Evolutionary conservation across 2,888 invertebrate species (phyloP), one percentile per base, ranked within the genome.

Genomic region (Phorcus lineatus): DNA sequence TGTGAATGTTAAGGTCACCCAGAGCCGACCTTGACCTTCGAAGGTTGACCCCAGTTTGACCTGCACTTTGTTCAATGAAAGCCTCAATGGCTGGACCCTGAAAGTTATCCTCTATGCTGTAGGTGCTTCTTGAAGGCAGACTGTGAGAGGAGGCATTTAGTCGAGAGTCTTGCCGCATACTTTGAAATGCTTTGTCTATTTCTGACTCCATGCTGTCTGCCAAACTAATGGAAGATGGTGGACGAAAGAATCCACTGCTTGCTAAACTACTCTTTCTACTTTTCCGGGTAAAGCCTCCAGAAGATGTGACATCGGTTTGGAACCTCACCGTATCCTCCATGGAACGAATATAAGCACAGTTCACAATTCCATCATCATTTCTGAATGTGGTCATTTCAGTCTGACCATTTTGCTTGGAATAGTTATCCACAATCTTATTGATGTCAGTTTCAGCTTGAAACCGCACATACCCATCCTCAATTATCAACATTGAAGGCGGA

Each of bases 391-490:
- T 47, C 81, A 85, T 62, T 84, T 85, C 79, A 80, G 84, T 16
- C 74, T 75, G 54, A 82, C 83, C 9, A 70, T n/a, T 31, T 4
- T 52, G 36, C 24, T 77, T 77, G 17, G 67, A 54, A 57, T 74
- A 74, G 31, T 66, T 67, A 55, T 76, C 83, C 3, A 78, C 79
- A n/a, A 80, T 53, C 17, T 54, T 54, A 47, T 80, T 80, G 55
- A 80, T 81, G 62, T 79, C 79, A n/a, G 78, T 55, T 2, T 80
- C 76, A 94, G 19, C 96, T 95, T 83, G 97, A 95, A 94, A 97
- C 86, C 97, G 94, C 17, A 97, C 96, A 93, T 97, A 97, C 6
- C 97, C 97, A 91, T 97, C 96, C 91, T 97, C 97, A 83, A 97
- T 96, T n/a, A 97, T 97, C 84, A 97, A 94, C 96, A 97, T 97